Conservation (phyloP, 2,797 vertebrate genomes). For the Coilia nasus region DNA sequence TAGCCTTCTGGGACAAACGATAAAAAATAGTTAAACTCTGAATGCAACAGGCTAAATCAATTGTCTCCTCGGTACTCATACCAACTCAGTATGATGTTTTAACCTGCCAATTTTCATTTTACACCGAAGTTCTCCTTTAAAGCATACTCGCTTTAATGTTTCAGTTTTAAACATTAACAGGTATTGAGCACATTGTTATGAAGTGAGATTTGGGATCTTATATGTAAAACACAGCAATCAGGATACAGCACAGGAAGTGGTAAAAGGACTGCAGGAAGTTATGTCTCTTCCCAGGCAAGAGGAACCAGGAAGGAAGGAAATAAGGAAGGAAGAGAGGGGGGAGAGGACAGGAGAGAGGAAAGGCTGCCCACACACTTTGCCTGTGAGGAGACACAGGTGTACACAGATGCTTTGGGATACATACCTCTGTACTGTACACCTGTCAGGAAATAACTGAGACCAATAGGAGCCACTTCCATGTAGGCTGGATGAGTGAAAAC, state of each 20-base stretch:
- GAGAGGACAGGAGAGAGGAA: not conserved
- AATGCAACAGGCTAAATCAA: no score
- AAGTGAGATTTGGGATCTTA: not conserved
- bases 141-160: not conserved
- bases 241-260: not conserved
- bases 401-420: conserved; percentile 35
- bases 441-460: conserved; percentile 54
- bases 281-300: no score
- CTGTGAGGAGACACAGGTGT: not conserved
- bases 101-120: no score
- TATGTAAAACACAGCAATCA: not conserved
- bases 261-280: no score
- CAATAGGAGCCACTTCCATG: conserved; percentile 53
- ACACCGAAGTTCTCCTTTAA: no score
- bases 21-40: no score
- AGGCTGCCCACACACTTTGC: not conserved
- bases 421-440: conserved; percentile 51
- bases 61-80: no score
- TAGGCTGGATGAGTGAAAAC: conserved; percentile 55
- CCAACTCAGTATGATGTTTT: no score
- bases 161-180: not conserved
- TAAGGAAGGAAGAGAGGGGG: not conserved
- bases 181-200: not conserved
- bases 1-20: no score
- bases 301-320: no score